Evolutionary conservation across 1,140 invertebrate genomes (phyloP), one percentile per base, ranked within the genome.

Genomic region (Cotesia typhae): DNA sequence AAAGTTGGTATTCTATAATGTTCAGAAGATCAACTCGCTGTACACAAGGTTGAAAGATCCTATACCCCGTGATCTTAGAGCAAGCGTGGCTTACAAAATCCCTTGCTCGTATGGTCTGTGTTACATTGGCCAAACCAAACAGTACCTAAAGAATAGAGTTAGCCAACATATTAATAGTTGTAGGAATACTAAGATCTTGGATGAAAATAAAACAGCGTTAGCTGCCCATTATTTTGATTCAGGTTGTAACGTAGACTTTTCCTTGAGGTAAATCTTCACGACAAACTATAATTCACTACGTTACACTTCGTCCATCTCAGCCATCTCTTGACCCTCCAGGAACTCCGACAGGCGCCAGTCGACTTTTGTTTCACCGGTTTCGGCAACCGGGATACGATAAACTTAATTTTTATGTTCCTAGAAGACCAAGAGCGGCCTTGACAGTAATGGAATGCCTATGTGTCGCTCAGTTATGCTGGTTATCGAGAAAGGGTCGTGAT

Each of bases 131-230:
- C 20, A 61, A 36, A 36, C 59, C 5, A 20, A 55, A 55, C 53
- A 55, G 12, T 55, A 14, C 12, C 12, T 12, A 20, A 55, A 20
- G 5, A 14, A n/a, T 20, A 55, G 53, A 55, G n/a, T 55, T 55
- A 12, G n/a, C 3, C 53, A 55, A 55, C 14, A 55, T 55, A 14
- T 12, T 12, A 55, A 55, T n/a, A 20, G 17, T 55, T 55, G 53
- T n/a, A 9, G 5, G 17, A n/a, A 55, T 55, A n/a, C 4, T 6
- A 41, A 14, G 12, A 41, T 65, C 41, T 12, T 38, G n/a, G n/a
- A 47, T 4, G 36, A 65, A 10, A n/a, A 47, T 10, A 41, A 65
- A n/a, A 65, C 37, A 7, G 63, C 63, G n/a, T 65, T 65, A n/a
- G 63, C 63, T 17, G 12, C 41, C 2, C 63, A 65, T 41, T 41